Base-by-base conservation (phyloP, 2,113 vertebrate genomes). In the Ictidomys tridecemlineatus region DNA sequence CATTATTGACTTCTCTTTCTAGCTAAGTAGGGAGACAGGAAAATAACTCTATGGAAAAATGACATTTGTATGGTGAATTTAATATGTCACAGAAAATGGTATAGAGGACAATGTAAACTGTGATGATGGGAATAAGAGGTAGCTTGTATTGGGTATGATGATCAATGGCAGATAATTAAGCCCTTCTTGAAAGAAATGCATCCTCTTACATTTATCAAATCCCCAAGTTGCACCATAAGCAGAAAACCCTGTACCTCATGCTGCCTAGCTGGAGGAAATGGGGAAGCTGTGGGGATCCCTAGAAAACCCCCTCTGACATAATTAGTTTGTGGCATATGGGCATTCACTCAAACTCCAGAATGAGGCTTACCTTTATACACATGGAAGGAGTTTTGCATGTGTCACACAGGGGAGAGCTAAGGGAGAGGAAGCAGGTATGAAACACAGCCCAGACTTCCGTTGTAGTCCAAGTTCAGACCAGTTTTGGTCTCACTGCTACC, bases 291-390 rank as follows among this genome's bases (percentile, higher is more conserved):
- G 91, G 58, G 34, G 61, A 83, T 70, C 70, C 30, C 16, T 74
- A 28, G 82, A 91, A 97, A 97, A 96, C 78, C 73, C 89, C 87
- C 76, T 42, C n/a, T 4, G 51, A 94, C 80, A 82, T 67, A 94
- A 94, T 94, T 85, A 95, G 83, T 48, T 80, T 95, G 95, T 86
- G 85, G 93, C 80, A 39, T 91, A 37, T 91, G 69, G 51, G 56
- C 84, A 39, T 69, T 87, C 83, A 56, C 74, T 95, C 78, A 93
- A 45, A 56, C 51, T 90, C 85, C 18, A 67, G 65, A 56, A 58
- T 65, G 74, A 65, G 93, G 78, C 18, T 79, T 45, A 89, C 70
- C 76, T 95, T 92, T 76, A 96, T 77, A 95, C 87, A 93, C 65
- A 91, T 78, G 0, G 94, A 85, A 79, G 82, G 88, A 83, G 89